Conservation (phyloP, 2,888 invertebrate species). For the Hydrotaea diabolus region DNA sequence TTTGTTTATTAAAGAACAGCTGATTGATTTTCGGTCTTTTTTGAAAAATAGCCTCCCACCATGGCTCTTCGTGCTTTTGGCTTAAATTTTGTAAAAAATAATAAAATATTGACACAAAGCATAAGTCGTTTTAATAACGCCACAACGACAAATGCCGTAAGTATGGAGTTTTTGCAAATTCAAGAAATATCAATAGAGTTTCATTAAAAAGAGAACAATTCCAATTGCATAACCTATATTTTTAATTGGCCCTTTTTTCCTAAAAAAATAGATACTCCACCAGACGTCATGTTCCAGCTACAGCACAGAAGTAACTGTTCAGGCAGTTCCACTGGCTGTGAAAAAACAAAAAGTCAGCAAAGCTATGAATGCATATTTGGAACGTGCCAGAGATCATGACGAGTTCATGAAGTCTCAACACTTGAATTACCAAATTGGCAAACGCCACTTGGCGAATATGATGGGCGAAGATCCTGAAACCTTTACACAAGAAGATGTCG, state of each 20-base stretch:
- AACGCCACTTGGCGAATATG: constrained; percentile 98
- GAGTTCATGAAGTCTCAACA: constrained; percentile 90
- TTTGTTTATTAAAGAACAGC: constrained; percentile 19
- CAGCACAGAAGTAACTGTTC: constrained; percentile 75
- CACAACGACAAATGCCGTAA: constrained; percentile 66
- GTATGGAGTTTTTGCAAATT: constrained; percentile 4
- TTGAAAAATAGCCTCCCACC: not conserved
- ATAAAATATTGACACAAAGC: constrained; percentile 73
- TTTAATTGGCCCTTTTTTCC: not conserved
- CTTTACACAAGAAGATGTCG: constrained; percentile 92
- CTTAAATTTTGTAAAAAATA: constrained; percentile 75
- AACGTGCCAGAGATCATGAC: constrained; percentile 90
- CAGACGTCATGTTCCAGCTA: constrained; percentile 66
- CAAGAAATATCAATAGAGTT: constrained; percentile 7
- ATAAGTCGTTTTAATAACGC: constrained; percentile 63
- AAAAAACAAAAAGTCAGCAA: constrained; percentile 87
- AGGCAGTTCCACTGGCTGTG: constrained; percentile 75
- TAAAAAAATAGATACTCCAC: constrained; percentile 46
- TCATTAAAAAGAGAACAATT: not conserved
- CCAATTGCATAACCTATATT: constrained; percentile 55
- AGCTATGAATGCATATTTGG: constrained; percentile 94
- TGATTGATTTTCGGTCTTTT: constrained; percentile 34
- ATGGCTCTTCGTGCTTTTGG: constrained; percentile 76
- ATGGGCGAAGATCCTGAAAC: constrained; percentile 97
- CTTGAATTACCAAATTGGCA: constrained; percentile 93